Conservation (phyloP, 2,113 vertebrate species). For the Malurus elegans region DNA sequence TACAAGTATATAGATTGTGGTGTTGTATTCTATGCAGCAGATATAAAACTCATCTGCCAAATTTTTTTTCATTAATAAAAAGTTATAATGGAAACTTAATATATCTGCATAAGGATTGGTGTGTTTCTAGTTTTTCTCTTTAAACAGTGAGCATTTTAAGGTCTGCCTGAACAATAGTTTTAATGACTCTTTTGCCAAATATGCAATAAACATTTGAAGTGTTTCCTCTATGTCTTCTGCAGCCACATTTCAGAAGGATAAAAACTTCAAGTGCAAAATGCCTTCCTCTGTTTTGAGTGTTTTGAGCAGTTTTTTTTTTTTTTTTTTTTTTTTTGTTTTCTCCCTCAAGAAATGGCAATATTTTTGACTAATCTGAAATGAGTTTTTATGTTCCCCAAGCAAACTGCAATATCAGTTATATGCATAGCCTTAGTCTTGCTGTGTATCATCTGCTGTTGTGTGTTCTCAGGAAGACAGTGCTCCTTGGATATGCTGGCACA, state of each 20-base stretch:
- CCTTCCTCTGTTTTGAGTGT: not conserved
- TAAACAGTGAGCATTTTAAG: not conserved
- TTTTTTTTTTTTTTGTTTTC: not conserved
- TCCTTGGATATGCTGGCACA: not conserved
- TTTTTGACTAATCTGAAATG: not conserved
- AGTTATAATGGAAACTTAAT: not conserved
- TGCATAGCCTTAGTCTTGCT: not conserved
- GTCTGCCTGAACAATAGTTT: not conserved
- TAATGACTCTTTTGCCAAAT: not conserved
- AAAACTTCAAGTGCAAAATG: not conserved
- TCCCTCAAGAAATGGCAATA: not conserved
- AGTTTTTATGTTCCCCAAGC: not conserved
- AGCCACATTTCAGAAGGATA: not conserved
- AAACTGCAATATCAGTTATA: not conserved
- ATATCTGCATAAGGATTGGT: not conserved
- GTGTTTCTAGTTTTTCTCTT: not conserved
- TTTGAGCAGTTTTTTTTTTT: too few relatives aligned
- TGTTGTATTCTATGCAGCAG: not conserved
- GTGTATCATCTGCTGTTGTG: not conserved
- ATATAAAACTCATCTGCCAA: not conserved
- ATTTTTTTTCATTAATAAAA: not conserved
- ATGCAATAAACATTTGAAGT: not conserved
- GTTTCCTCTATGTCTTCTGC: not conserved
- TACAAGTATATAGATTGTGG: not conserved
- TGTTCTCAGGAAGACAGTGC: not conserved